phyloP scores from a whole-genome alignment of 2,888 invertebrate genomes.

The Drosophila ustulata region DNA sequence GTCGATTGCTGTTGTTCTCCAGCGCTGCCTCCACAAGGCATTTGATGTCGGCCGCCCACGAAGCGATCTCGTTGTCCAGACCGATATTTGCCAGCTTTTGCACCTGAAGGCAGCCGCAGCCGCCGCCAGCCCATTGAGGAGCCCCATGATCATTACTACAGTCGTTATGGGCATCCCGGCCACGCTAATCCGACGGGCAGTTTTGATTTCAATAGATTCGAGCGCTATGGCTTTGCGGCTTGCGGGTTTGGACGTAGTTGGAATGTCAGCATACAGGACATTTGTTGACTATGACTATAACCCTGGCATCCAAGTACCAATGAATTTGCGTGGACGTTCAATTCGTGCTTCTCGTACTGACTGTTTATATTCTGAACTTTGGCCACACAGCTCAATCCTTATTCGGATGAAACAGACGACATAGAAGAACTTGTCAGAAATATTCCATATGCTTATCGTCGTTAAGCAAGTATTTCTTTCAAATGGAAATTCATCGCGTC shows the following conservation, averaged over 20 bases:
- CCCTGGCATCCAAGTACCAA: not conserved
- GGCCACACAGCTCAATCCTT: slow-evolving; percentile 1
- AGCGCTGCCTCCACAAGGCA: not conserved
- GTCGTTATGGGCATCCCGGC: slow-evolving; percentile 14
- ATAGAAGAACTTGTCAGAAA: not conserved
- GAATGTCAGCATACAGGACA: slow-evolving; percentile 56
- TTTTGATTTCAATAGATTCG: too few species aligned
- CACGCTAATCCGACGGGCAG: too few species aligned
- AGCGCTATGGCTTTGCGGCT: too few species aligned
- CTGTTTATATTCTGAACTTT: slow-evolving; percentile 1
- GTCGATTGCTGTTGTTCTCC: too few species aligned
- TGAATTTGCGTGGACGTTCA: not conserved
- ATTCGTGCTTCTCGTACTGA: not conserved
- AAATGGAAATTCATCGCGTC: not conserved
- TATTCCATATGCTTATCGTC: slow-evolving; percentile 2
- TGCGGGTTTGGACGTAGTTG: too few species aligned
- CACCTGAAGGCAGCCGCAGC: too few species aligned
- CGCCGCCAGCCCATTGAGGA: not conserved
- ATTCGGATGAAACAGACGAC: not conserved
- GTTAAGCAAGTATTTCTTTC: not conserved
- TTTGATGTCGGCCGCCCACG: too few species aligned
- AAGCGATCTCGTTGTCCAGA: too few species aligned
- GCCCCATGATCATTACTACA: slow-evolving; percentile 1
- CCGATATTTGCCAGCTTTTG: too few species aligned
- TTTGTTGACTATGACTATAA: slow-evolving; percentile 59